Percentiles rank a stretch among this genome's conserved stretches.
phyloP scores from a whole-genome alignment of 2,888 invertebrate species.

The Seira ritae region DNA sequence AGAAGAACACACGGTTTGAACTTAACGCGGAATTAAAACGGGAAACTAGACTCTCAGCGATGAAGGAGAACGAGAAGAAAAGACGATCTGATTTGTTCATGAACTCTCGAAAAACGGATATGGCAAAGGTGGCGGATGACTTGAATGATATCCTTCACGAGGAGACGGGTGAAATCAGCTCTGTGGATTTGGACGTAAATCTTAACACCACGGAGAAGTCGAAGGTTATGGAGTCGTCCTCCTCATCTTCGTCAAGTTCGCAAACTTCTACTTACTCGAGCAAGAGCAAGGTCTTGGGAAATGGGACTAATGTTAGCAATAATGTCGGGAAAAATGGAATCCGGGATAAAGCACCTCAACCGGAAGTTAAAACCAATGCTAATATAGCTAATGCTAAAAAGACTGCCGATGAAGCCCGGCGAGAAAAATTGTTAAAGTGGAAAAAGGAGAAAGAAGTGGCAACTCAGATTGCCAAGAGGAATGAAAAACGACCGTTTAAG shows the following conservation, averaged over 20 bases:
- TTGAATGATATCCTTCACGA: conserved; percentile 8
- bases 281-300: neutral
- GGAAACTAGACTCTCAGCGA: neutral
- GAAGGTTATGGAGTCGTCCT: too few species aligned
- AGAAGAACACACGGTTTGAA: conserved; percentile 42
- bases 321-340: conserved; percentile 2
- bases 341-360: neutral
- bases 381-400: neutral
- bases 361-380: neutral
- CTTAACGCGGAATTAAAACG: conserved; percentile 41
- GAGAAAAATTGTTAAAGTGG: conserved; percentile 62
- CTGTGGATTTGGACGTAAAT: neutral
- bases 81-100: conserved; percentile 43
- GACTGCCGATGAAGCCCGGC: conserved; percentile 11
- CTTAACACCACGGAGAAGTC: too few species aligned
- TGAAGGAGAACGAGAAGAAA: conserved; percentile 33
- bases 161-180: conserved; percentile 29
- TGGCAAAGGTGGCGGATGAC: conserved; percentile 18
- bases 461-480: neutral
- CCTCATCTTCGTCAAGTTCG: neutral
- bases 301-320: neutral
- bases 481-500: conserved; percentile 51
- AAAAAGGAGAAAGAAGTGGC: conserved; percentile 64
- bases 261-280: neutral
- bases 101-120: conserved; percentile 38